Conservation (phyloP, 1,140 invertebrate genomes). For the Calycopis cecrops region DNA sequence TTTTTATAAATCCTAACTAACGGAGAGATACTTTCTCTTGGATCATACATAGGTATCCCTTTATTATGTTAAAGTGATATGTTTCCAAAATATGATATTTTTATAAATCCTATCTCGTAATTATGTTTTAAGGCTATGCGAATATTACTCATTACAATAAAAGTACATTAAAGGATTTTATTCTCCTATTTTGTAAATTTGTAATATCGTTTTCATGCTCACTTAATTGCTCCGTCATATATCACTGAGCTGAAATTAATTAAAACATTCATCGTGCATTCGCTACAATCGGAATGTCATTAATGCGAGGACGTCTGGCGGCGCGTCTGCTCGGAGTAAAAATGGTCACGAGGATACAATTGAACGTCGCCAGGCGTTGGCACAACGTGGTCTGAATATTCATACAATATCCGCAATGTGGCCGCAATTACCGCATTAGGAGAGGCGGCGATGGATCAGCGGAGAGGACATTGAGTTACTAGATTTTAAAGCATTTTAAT, state of each 20-base stretch:
- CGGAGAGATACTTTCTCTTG: no score
- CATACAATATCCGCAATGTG: slow-evolving; percentile 31
- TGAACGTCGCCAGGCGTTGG: slow-evolving; percentile 38
- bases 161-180: no score
- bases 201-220: neutral
- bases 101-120: no score
- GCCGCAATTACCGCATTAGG: slow-evolving; percentile 32
- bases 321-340: slow-evolving; percentile 21
- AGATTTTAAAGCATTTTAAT: neutral
- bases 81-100: no score
- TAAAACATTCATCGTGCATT: neutral
- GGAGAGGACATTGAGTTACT: neutral
- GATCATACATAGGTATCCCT: no score
- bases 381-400: slow-evolving; percentile 49
- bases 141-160: no score
- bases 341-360: slow-evolving; percentile 45
- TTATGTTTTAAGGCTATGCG: no score
- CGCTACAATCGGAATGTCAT: slow-evolving; percentile 1
- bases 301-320: slow-evolving; percentile 13
- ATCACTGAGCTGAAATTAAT: no score
- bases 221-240: no score
- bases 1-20: no score
- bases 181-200: no score
- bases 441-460: neutral
- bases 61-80: no score